phyloP scores from a whole-genome alignment of 2,888 invertebrate genomes.

The Rotaria sp. region DNA sequence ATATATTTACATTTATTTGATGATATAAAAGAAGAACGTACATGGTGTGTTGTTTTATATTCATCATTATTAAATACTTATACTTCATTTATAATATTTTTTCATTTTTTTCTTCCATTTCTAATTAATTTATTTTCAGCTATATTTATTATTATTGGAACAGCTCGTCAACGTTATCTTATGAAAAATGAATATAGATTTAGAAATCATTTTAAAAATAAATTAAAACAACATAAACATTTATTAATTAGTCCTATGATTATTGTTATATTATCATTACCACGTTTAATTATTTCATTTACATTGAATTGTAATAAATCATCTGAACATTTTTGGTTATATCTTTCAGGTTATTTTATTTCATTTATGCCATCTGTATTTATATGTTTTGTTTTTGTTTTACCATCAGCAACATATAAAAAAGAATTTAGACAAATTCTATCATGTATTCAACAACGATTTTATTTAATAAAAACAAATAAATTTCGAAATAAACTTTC shows the following conservation, averaged over 20 bases:
- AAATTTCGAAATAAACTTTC: too few relatives aligned
- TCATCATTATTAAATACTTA: not conserved
- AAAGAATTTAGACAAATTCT: not conserved
- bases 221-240: slow-evolving; percentile 12
- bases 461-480: not conserved
- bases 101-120: slow-evolving; percentile 14
- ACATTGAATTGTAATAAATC: not conserved
- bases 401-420: not conserved
- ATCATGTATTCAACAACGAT: not conserved
- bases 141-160: not conserved
- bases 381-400: not conserved
- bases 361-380: not conserved
- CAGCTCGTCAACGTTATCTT: not conserved
- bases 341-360: not conserved
- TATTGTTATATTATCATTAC: not conserved
- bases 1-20: not conserved
- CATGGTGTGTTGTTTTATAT: not conserved
- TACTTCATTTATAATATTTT: not conserved
- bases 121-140: not conserved
- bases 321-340: not conserved
- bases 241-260: not conserved
- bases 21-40: not conserved
- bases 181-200: not conserved
- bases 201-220: not conserved
- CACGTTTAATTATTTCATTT: slow-evolving; percentile 6